A percentile compares a stretch with the other conserved stretches of the same genome.
Evolutionary conservation across 2,113 vertebrate species (phyloP).

Genomic region (Grammatotria lemairii): DNA sequence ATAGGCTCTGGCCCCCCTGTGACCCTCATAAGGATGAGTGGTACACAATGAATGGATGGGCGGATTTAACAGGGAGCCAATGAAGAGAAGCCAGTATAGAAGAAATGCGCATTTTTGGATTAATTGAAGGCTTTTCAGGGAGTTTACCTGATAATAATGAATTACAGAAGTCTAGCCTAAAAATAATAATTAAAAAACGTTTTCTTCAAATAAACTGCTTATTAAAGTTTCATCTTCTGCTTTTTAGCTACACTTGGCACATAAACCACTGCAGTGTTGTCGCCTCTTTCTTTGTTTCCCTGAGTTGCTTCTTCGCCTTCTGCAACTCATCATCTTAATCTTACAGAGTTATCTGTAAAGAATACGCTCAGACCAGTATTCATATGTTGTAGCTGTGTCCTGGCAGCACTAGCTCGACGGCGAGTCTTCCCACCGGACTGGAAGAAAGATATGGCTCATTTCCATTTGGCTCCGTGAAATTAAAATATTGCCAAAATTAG

Average conservation of each 20-base stretch:
- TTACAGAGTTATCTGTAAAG: not conserved
- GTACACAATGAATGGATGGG: not conserved
- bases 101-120: not conserved
- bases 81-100: not conserved
- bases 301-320: not conserved
- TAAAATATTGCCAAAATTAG: not conserved
- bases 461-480: not conserved
- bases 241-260: not conserved
- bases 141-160: not conserved
- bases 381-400: not conserved
- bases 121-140: not conserved
- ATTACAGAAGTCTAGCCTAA: accelerated
- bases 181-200: not conserved
- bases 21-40: not conserved
- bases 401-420: not conserved
- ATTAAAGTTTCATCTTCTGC: not conserved
- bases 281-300: not conserved
- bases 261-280: not conserved
- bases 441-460: not conserved
- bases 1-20: not conserved
- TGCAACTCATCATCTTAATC: not conserved
- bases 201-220: not conserved
- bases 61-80: not conserved
- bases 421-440: not conserved
- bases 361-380: not conserved